phyloP scores from a whole-genome alignment of 2,113 vertebrate species.

The Platichthys stellatus region DNA sequence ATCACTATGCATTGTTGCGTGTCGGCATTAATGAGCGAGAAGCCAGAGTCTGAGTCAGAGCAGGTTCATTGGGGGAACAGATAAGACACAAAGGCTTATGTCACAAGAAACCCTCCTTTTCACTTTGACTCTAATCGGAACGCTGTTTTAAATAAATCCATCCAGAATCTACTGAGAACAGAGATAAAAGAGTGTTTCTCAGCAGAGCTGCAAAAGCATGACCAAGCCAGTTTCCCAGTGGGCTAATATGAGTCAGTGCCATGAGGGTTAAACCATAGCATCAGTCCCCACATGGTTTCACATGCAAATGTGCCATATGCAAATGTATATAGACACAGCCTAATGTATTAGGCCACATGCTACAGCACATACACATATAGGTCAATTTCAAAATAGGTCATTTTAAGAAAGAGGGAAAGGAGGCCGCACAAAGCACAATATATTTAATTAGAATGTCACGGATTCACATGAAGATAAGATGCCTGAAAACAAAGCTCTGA shows the following conservation, averaged over 20 bases:
- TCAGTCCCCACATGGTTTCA: constrained; percentile 49
- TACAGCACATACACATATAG: not conserved
- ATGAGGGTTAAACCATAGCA: constrained; percentile 55
- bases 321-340: not conserved
- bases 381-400: not conserved
- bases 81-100: constrained; percentile 34
- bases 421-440: not conserved
- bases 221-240: constrained; percentile 26
- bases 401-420: not conserved
- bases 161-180: constrained; percentile 47
- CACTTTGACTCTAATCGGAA: constrained; percentile 56
- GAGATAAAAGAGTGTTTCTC: constrained; percentile 51
- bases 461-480: no score
- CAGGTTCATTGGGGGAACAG: not conserved
- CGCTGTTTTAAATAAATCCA: constrained; percentile 47
- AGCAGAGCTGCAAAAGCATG: constrained; percentile 46
- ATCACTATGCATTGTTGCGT: constrained; percentile 27
- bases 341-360: not conserved
- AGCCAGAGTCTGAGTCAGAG: constrained; percentile 45
- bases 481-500: not conserved
- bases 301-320: constrained; percentile 41
- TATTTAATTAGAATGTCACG: not conserved
- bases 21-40: constrained; percentile 26
- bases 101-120: constrained; percentile 30
- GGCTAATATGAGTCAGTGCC: constrained; percentile 58